These are phyloP conservation scores for Fistularia commersonii DNA, from an alignment of 2,797 vertebrate genomes.

Conservation along the genomic window DNA sequence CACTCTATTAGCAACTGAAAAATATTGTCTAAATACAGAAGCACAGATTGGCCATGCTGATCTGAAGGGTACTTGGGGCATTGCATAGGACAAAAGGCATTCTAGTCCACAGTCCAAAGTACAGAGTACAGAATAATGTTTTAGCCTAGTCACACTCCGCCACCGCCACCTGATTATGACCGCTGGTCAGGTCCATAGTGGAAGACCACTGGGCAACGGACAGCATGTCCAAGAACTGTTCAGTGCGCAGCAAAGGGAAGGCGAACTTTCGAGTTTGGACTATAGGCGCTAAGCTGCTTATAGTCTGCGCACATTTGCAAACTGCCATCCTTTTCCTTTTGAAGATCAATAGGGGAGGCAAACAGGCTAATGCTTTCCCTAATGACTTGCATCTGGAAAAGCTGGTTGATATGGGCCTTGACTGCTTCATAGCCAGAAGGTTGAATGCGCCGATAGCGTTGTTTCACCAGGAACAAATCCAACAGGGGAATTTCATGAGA, in stretches of 20 bases:
- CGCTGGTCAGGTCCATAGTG: not conserved
- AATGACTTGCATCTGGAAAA: not conserved
- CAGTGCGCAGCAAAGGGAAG: not conserved
- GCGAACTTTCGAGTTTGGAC: not conserved
- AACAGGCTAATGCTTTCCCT: not conserved
- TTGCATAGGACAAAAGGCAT: conserved; percentile 23
- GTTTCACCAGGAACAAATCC: not conserved
- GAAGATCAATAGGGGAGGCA: not conserved
- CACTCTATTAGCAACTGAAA: not conserved
- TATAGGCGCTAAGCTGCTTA: not conserved
- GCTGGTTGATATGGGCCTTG: conserved; percentile 2
- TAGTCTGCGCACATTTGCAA: not conserved
- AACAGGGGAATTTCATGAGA: conserved; percentile 3
- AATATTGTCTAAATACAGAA: not conserved
- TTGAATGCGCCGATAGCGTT: conserved; percentile 5
- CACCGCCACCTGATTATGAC: not conserved
- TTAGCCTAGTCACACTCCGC: not conserved
- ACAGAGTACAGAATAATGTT: not conserved
- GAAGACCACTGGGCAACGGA: not conserved
- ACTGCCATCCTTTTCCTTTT: not conserved
- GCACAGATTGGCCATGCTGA: not conserved
- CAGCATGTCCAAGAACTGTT: not conserved
- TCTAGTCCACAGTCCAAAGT: not conserved
- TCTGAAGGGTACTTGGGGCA: conserved; percentile 14
- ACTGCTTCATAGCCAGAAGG: conserved; percentile 9